Conservation (phyloP, 2,888 invertebrate species). For the Crioceris asparagi region DNA sequence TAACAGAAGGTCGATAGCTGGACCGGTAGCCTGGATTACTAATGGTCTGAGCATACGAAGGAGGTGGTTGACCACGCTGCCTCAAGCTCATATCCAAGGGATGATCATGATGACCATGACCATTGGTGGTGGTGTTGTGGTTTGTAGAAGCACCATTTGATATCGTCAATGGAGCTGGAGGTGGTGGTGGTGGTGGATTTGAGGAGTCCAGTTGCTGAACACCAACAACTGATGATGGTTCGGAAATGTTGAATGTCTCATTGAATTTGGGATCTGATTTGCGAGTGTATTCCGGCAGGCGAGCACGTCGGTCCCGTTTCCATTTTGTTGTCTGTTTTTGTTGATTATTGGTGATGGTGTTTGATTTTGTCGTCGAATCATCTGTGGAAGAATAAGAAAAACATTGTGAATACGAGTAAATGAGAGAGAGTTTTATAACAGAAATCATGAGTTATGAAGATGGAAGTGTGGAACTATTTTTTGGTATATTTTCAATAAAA, state of each 20-base stretch:
- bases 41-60: conserved; percentile 46
- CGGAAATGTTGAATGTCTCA: conserved; percentile 29
- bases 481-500: no score
- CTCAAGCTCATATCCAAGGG: conserved; percentile 54
- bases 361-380: no score
- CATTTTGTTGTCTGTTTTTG: conserved; percentile 60
- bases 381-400: no score
- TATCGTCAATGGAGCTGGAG: conserved; percentile 10
- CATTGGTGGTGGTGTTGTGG: conserved; percentile 1
- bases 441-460: no score
- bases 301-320: conserved; percentile 55
- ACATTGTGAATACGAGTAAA: no score
- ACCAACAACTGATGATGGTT: conserved; percentile 20
- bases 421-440: no score
- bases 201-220: not conserved
- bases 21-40: conserved; percentile 35
- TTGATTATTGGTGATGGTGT: conserved; percentile 1
- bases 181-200: conserved; percentile 13
- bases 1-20: conserved; percentile 50
- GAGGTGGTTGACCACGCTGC: conserved; percentile 49
- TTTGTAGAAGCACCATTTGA: conserved; percentile 2
- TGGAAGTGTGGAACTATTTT: no score
- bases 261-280: conserved; percentile 36
- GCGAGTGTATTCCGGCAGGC: conserved; percentile 36
- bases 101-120: conserved; percentile 24